phyloP scores from a whole-genome alignment of 2,888 invertebrate genomes.

The Agrypnus murinus region DNA sequence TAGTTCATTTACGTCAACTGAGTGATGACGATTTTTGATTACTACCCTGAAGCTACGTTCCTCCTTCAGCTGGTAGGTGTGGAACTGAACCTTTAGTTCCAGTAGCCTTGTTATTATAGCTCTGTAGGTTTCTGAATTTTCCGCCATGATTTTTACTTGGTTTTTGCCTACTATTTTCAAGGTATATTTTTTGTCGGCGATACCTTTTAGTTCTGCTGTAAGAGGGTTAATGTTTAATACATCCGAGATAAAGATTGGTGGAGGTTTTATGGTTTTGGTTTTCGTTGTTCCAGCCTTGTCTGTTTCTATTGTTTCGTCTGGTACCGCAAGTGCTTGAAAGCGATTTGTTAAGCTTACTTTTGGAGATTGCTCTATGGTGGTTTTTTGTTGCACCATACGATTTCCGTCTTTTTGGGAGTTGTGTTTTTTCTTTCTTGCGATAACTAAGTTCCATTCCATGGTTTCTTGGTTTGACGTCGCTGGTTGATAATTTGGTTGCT shows the following conservation, averaged over 20 bases:
- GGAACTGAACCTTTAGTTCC: not conserved
- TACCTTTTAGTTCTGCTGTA: not conserved
- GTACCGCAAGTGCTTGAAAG: conserved; percentile 22
- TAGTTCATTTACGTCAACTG: no score
- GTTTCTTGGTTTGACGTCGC: conserved; percentile 15
- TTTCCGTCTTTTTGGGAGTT: not conserved
- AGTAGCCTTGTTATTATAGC: not conserved
- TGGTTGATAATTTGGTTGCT: conserved; percentile 14
- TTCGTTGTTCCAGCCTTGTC: conserved; percentile 13
- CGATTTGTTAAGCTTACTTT: conserved; percentile 19
- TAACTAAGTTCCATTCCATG: no score
- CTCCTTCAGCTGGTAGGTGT: no score
- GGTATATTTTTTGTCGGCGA: conserved; percentile 8
- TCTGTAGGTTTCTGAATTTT: conserved; percentile 12
- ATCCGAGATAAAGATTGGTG: conserved; percentile 5
- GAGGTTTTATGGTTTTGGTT: conserved; percentile 6
- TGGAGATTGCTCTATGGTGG: no score
- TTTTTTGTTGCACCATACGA: conserved; percentile 5
- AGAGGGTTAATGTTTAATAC: not conserved
- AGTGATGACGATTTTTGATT: no score
- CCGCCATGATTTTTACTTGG: conserved; percentile 12
- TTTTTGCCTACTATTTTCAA: conserved; percentile 10
- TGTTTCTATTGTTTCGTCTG: no score
- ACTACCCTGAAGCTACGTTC: no score
- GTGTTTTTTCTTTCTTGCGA: no score